These are phyloP conservation scores for Lysandra bellargus DNA, from an alignment of 2,888 invertebrate genomes.

Conservation along the genomic window DNA sequence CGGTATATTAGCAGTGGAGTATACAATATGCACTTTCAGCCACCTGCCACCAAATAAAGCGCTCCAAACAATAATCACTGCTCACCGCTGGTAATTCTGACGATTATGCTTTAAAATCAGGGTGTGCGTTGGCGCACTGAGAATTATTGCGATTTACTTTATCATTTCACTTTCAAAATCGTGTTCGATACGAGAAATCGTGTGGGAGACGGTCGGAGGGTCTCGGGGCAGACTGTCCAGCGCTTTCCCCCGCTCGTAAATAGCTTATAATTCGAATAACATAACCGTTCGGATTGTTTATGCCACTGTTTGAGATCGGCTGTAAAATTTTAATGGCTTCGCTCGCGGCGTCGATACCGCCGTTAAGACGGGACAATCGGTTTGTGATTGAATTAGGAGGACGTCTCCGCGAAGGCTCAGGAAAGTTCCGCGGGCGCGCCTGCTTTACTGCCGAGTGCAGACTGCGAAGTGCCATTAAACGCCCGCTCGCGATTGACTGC, in stretches of 20 bases:
- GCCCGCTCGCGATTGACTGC: not conserved
- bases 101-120: conserved; percentile 41
- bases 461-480: not conserved
- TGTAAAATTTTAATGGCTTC: conserved; percentile 49
- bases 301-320: conserved; percentile 49
- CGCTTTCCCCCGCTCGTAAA: conserved; percentile 67
- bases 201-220: conserved; percentile 57
- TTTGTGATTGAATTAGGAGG: conserved; percentile 35
- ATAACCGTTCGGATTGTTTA: conserved; percentile 54
- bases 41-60: conserved; percentile 27
- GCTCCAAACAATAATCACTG: conserved; percentile 37
- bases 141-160: conserved; percentile 55
- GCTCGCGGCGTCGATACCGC: conserved; percentile 34
- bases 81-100: conserved; percentile 37
- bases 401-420: conserved; percentile 1
- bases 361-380: conserved; percentile 42
- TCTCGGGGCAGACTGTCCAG: conserved; percentile 47
- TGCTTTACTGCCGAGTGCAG: not conserved
- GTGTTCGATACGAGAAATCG: conserved; percentile 63
- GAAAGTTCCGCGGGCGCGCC: not conserved
- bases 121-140: conserved; percentile 51
- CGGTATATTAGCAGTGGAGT: conserved; percentile 2
- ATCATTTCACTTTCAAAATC: conserved; percentile 68
- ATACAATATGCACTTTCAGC: conserved; percentile 27
- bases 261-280: conserved; percentile 65